A percentile compares a stretch with the other conserved stretches of the same genome.
These are phyloP conservation scores for Brachionus manjavacas DNA, from an alignment of 1,140 invertebrate genomes.

Conservation along the genomic window DNA sequence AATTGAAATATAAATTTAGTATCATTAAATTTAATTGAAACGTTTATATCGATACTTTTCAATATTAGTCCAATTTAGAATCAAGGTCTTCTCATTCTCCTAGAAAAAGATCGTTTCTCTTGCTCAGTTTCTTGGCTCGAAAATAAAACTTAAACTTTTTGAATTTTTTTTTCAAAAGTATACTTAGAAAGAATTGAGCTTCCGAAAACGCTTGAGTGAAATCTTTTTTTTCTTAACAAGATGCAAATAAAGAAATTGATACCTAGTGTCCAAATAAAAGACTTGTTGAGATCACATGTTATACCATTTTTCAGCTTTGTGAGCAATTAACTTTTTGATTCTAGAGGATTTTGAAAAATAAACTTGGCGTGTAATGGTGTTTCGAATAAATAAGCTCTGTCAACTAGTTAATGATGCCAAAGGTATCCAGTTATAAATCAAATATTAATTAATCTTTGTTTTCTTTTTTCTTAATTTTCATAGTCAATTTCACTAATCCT, in stretches of 20 bases:
- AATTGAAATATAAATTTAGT: not conserved
- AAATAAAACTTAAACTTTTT: not conserved
- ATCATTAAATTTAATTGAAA: not conserved
- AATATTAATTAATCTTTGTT: constrained; percentile 27
- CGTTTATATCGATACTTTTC: not conserved
- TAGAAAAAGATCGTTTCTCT: not conserved
- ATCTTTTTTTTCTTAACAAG: not conserved
- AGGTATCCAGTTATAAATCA: constrained; percentile 36
- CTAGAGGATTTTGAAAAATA: not conserved
- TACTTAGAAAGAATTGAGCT: not conserved
- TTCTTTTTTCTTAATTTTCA: constrained; percentile 4
- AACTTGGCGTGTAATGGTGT: not conserved
- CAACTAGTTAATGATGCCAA: not conserved
- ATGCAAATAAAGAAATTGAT: constrained; percentile 8
- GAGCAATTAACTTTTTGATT: not conserved
- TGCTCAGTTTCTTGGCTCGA: not conserved
- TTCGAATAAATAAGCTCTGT: not conserved
- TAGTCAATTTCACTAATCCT: not conserved
- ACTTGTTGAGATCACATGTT: not conserved
- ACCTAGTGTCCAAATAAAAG: not conserved
- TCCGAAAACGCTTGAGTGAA: not conserved
- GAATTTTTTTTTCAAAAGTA: not conserved
- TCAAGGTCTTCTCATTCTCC: not conserved
- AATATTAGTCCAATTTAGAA: not conserved
- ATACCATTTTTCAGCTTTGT: not conserved